phyloP scores from a whole-genome alignment of 2,797 vertebrate species.

The Enteromius afrohamiltoni region DNA sequence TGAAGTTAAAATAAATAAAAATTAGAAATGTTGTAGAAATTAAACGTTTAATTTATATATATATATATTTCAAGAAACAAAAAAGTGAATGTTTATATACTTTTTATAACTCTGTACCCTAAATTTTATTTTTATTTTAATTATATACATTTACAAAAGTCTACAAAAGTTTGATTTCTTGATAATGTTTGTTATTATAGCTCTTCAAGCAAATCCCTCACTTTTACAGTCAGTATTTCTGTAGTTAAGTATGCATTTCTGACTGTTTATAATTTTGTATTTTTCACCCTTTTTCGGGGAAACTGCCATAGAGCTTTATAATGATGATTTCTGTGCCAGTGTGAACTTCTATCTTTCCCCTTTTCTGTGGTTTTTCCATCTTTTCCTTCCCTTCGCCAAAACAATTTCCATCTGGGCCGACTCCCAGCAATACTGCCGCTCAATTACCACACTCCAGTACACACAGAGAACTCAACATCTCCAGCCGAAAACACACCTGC shows the following conservation, averaged over 20 bases:
- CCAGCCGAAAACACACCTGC: slow-evolving; percentile 77
- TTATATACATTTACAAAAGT: not conserved
- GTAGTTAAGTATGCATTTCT: no score
- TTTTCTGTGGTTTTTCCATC: slow-evolving; percentile 17
- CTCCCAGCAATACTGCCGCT: slow-evolving; percentile 69
- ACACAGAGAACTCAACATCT: slow-evolving; percentile 68
- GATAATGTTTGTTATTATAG: not conserved
- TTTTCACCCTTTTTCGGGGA: not conserved
- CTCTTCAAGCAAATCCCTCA: not conserved
- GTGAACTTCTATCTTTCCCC: not conserved
- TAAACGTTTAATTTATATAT: no score
- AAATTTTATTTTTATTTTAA: not conserved
- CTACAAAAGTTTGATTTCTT: not conserved
- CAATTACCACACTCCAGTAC: slow-evolving; percentile 72
- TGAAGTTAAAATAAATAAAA: not conserved
- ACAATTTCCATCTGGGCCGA: slow-evolving; percentile 73
- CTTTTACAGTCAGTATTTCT: not conserved
- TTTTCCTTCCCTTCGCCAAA: slow-evolving; percentile 55
- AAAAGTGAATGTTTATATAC: not conserved
- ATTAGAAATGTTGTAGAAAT: no score
- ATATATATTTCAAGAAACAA: not conserved
- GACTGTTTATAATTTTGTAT: not conserved
- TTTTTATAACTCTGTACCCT: not conserved
- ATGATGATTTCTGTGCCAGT: not conserved
- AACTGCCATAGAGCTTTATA: not conserved